Evolutionary conservation across 2,113 vertebrate genomes (phyloP).

Genomic region (Nannobrachium achirus): DNA sequence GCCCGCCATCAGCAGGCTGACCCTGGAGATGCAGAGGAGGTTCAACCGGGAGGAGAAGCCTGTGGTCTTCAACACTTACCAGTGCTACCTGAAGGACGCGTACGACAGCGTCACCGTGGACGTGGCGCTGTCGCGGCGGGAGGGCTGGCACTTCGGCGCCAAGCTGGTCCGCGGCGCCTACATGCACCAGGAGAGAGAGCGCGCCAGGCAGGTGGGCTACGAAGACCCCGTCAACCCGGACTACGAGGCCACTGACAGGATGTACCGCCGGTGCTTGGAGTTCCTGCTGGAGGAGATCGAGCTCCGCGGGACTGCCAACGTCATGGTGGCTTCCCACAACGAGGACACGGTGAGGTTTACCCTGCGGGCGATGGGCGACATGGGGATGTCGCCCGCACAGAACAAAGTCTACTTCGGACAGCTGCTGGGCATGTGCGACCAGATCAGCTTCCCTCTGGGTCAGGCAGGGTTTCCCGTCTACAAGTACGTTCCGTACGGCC

Average conservation of each 20-base stretch:
- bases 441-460: conserved; percentile 95
- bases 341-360: conserved; percentile 89
- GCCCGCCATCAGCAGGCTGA: conserved; percentile 85
- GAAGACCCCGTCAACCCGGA: conserved; percentile 92
- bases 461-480: conserved; percentile 93
- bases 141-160: conserved; percentile 91
- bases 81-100: conserved; percentile 93
- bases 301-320: conserved; percentile 74
- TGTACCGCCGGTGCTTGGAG: conserved; percentile 93
- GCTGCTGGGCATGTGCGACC: conserved; percentile 97
- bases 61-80: conserved; percentile 85
- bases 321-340: conserved; percentile 97
- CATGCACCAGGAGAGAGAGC: conserved; percentile 91
- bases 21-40: conserved; percentile 82
- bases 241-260: conserved; percentile 87
- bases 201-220: conserved; percentile 85
- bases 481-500: conserved; percentile 94
- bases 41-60: conserved; percentile 82
- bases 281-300: conserved; percentile 90
- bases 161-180: conserved; percentile 95
- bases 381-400: conserved; percentile 85
- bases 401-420: conserved; percentile 94
- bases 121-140: conserved; percentile 85
- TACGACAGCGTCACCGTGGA: conserved; percentile 88
- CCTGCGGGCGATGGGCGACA: conserved; percentile 88